These are phyloP conservation scores for Anomalospiza imberbis DNA, from an alignment of 2,797 vertebrate species.

Conservation along the genomic window DNA sequence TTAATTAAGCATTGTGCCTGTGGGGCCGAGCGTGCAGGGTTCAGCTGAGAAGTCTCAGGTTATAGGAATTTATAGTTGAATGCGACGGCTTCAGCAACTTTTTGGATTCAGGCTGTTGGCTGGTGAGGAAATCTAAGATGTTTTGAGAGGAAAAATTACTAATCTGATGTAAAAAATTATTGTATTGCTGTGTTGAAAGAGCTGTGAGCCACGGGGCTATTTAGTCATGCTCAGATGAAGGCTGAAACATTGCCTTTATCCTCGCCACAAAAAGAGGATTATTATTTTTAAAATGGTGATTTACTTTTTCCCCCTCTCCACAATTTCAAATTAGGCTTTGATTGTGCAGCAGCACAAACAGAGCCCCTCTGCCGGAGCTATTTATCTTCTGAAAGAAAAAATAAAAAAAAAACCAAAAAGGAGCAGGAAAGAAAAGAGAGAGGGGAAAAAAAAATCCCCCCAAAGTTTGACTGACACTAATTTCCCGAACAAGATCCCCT, in stretches of 20 bases:
- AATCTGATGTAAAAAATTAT: not conserved
- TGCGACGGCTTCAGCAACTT: not conserved
- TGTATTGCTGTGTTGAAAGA: not conserved
- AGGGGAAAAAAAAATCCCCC: conserved; percentile 60
- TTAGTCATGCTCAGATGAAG: not conserved
- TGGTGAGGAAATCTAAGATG: not conserved
- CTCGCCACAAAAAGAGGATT: not conserved
- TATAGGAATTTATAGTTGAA: not conserved
- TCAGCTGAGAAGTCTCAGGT: conserved; percentile 7
- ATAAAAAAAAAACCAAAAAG: not conserved
- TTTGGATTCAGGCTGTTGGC: not conserved
- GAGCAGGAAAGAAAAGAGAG: not conserved
- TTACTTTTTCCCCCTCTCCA: not conserved
- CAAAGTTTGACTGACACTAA: conserved; percentile 99
- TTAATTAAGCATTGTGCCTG: conserved; percentile 62
- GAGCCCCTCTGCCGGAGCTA: conserved; percentile 69
- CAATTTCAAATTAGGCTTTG: conserved; percentile 25
- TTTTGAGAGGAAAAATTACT: not conserved
- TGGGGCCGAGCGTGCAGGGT: not conserved
- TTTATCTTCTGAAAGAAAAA: conserved; percentile 71
- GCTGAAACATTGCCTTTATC: not conserved
- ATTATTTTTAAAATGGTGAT: conserved; percentile 18
- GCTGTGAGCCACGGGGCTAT: not conserved
- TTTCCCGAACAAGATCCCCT: conserved; percentile 92
- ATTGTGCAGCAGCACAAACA: conserved; percentile 20